Evolutionary conservation across 2,113 vertebrate genomes (phyloP), one percentile per base, ranked within the genome.

Genomic region (Xiphophorus maculatus): DNA sequence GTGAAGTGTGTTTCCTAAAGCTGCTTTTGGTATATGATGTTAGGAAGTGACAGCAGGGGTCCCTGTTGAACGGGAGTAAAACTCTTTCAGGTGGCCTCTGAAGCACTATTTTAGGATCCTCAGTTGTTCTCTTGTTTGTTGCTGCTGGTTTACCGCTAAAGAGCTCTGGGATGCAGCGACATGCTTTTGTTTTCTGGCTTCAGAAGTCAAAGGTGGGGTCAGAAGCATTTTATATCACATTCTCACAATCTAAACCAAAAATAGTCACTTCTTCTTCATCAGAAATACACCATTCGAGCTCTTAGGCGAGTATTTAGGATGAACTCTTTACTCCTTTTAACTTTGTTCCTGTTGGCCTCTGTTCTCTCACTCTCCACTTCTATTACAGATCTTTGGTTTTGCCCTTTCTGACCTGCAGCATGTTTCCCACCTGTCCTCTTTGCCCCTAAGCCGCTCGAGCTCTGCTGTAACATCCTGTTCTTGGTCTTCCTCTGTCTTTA

Each of bases 321-420:
- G 42, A 33, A 87, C 29, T n/a, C 80, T 81, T 75, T 81, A 80
- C 74, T 76, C 61, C 17, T 44, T 44, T 67, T 61, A 28, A 74
- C n/a, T 27, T 4, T 42, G 42, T 25, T 61, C 30, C 33, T 64
- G 69, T 28, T 37, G 60, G 58, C 70, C 28, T 54, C 9, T 58
- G 51, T 25, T 58, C 25, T n/a, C 12, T 71, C 74, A 42, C 73
- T 14, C 42, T 29, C 69, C 77, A 51, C 67, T 40, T 72, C 74
- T 69, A 77, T 72, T 5, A 30, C 60, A 44, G 14, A 25, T 68
- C 66, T 62, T 29, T 35, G 12, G 15, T 48, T 48, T 19, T 48
- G 76, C 42, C 13, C 33, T 58, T 51, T 66, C 79, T 71, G 6
- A 64, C 28, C 40, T 0, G 9, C 82, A 85, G 63, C 81, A 63